phyloP scores from a whole-genome alignment of 1,140 invertebrate genomes.

The Heliconius hewitsoni region DNA sequence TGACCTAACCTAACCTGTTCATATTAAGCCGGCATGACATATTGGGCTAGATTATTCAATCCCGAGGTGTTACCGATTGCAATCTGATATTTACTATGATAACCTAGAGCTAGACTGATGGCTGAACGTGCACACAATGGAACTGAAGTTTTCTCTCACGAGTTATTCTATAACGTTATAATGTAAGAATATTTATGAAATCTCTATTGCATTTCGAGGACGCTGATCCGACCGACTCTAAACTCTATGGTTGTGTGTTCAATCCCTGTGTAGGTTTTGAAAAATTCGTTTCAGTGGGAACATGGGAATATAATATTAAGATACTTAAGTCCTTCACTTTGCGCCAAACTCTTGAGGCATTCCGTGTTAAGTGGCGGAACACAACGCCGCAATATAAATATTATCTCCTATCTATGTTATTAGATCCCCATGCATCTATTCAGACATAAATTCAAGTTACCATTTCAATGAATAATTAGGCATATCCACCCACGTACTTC shows the following conservation, averaged over 20 bases:
- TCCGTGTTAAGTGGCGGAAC: not conserved
- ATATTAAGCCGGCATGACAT: slow-evolving; percentile 12
- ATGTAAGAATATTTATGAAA: not conserved
- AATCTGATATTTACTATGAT: slow-evolving; percentile 18
- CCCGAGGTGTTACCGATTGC: slow-evolving; percentile 26
- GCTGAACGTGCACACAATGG: slow-evolving; percentile 1
- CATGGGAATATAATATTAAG: too few species aligned
- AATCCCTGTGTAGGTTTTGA: too few species aligned
- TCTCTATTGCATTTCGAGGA: not conserved
- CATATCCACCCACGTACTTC: slow-evolving; percentile 35
- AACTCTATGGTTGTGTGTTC: too few species aligned
- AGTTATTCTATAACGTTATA: slow-evolving; percentile 11
- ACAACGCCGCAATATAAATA: not conserved
- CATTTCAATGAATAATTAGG: slow-evolving; percentile 26
- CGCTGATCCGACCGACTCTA: too few species aligned
- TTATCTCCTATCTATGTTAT: not conserved
- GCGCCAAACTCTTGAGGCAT: not conserved
- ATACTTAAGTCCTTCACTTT: not conserved
- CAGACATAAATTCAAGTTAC: not conserved
- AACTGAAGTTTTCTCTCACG: slow-evolving; percentile 6
- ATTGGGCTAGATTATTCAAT: slow-evolving; percentile 21
- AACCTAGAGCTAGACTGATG: slow-evolving; percentile 20
- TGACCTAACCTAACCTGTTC: slow-evolving; percentile 22
- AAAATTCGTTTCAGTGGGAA: too few species aligned
- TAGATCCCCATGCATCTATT: slow-evolving; percentile 1